phyloP scores from a whole-genome alignment of 2,888 invertebrate species.

The Ommatoiulus sabulosus region DNA sequence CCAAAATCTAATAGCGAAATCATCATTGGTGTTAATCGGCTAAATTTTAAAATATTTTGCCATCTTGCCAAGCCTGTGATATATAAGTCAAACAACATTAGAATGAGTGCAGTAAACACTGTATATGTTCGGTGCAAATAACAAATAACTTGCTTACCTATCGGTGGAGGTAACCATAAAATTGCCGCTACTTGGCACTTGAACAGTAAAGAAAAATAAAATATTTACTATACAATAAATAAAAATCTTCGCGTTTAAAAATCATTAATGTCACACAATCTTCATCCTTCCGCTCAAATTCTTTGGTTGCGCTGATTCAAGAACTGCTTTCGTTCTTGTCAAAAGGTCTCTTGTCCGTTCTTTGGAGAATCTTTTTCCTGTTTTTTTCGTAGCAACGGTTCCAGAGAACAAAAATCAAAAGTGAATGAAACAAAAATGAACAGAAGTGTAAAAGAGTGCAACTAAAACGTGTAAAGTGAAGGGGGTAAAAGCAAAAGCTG shows the following conservation, averaged over 20 bases:
- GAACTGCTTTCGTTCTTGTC: neutral
- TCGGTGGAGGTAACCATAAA: too few species aligned
- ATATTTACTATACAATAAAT: conserved; percentile 3
- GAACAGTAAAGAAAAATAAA: neutral
- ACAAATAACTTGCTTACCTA: neutral
- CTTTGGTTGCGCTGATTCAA: neutral
- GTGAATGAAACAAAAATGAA: neutral
- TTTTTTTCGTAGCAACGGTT: neutral
- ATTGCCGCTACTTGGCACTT: neutral
- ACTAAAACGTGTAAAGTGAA: neutral
- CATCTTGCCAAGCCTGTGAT: too few species aligned
- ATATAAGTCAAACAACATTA: too few species aligned
- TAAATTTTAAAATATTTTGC: too few species aligned
- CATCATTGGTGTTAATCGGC: too few species aligned
- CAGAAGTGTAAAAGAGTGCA: neutral
- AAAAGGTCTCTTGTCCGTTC: neutral
- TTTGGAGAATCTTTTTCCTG: neutral
- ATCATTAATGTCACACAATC: neutral
- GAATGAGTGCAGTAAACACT: neutral
- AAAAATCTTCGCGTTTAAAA: neutral
- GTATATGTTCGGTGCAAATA: neutral
- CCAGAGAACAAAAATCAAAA: neutral
- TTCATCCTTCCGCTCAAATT: neutral
- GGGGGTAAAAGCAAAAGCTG: neutral
- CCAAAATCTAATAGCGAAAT: too few species aligned